These are phyloP conservation scores for Neoarius graeffei DNA, from an alignment of 2,113 vertebrate genomes.

Conservation along the genomic window DNA sequence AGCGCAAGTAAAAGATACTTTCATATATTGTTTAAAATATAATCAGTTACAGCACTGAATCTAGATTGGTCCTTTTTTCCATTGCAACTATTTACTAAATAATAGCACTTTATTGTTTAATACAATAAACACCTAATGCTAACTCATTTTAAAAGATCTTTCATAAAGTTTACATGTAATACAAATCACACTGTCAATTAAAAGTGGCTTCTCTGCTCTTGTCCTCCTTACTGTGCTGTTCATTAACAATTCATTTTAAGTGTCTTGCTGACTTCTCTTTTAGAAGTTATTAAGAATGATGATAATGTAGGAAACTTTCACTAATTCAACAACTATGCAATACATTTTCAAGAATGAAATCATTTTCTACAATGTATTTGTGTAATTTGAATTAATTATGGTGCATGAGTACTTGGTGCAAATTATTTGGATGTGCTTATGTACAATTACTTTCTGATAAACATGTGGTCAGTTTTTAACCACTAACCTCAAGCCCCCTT, in stretches of 20 bases:
- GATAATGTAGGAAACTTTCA: neutral
- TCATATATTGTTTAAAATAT: neutral
- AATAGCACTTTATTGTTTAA: neutral
- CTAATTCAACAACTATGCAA: neutral
- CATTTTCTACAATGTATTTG: neutral
- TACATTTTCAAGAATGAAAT: neutral
- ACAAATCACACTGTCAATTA: neutral
- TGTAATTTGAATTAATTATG: neutral
- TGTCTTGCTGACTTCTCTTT: neutral
- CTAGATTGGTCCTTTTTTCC: neutral
- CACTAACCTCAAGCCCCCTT: neutral
- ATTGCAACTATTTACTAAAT: neutral
- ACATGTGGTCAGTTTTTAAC: slow-evolving; percentile 23
- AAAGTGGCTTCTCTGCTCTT: neutral
- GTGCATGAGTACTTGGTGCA: neutral
- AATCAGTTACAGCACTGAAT: neutral
- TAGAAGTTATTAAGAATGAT: neutral
- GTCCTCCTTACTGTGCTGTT: neutral
- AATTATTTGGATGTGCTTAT: neutral
- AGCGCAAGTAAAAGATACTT: too few relatives aligned
- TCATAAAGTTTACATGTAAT: neutral
- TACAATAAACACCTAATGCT: neutral
- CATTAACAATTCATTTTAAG: neutral
- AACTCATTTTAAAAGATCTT: neutral
- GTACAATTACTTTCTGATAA: neutral